Percentiles rank a stretch among this genome's conserved stretches.
Evolutionary conservation across 2,888 invertebrate genomes (phyloP).

Genomic region (Eristalinus sepulchralis): DNA sequence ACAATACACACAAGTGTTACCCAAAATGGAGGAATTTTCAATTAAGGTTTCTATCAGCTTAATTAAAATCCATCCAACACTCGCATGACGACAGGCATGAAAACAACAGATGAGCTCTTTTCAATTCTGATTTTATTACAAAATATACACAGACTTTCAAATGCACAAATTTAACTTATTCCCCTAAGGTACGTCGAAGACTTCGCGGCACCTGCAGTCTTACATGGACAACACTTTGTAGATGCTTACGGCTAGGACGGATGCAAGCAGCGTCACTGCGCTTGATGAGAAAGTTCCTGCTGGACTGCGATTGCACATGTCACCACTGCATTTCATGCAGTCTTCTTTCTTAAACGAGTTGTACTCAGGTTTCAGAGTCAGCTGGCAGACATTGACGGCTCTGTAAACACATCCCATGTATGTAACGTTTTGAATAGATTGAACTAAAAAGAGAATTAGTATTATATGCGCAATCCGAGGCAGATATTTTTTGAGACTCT

Average conservation of each 20-base stretch:
- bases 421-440: not conserved
- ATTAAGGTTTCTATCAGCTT: not conserved
- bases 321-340: slow-evolving; percentile 72
- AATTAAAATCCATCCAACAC: not conserved
- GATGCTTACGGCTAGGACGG: not conserved
- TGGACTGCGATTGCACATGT: slow-evolving; percentile 77
- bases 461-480: not conserved
- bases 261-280: slow-evolving; percentile 56
- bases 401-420: slow-evolving; percentile 52
- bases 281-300: slow-evolving; percentile 76
- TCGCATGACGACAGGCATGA: not conserved
- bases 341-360: not conserved
- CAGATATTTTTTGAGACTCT: no score
- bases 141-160: not conserved
- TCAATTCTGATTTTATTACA: not conserved
- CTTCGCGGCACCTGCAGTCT: not conserved
- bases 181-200: not conserved
- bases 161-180: not conserved
- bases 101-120: not conserved
- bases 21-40: not conserved
- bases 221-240: slow-evolving; percentile 44
- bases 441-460: slow-evolving; percentile 16
- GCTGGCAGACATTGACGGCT: not conserved
- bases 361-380: not conserved
- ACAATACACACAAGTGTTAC: not conserved